Base-by-base conservation (phyloP, 2,113 vertebrate species). In the Mastomys natalensis region DNA sequence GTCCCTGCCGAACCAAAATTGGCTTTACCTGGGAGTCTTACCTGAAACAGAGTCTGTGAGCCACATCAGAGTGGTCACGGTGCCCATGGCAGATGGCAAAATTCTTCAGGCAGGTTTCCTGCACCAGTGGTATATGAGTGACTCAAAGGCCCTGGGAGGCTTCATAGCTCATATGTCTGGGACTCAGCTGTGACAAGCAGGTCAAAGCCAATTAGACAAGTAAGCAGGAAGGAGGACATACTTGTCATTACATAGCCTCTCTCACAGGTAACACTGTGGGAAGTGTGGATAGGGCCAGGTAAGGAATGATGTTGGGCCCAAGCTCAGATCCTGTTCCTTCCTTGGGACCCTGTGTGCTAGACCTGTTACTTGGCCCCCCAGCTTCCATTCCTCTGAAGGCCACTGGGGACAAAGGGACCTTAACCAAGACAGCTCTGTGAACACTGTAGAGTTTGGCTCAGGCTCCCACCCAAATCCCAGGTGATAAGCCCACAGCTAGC, bases 121-220 rank as follows among this genome's bases (percentile, higher is more conserved):
- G 21, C 1, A 15, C 40, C 3, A 2, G 2, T 66, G 60, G 0
- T 8, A 5, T 43, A 45, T 40, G 10, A 11, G 12, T n/a, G 26
- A 16, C n/a, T 11, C 21, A 29, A 37, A 86, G 84, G 17, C 31
- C 62, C 31, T 37, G 4, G 22, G 26, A 58, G 21, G 51, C 17
- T 40, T 24, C 0, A 0, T 12, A 37, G 21, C 82, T 58, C 60
- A 37, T 76, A 7, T 5, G 6, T 19, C 55, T 87, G 58, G 60
- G 82, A 51, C 4, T 51, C 40, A 26, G 51, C 51, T 12, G 7
- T 51, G 73, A 12, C 19, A 10, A 22, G 81, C 22, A 70, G 60
- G 16, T 12, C 72, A n/a, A 40, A 34, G 77, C 22, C 43, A 4
- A 1, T 62, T 24, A 53, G 62, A n/a, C 58, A 53, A 5, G 16